Evolutionary conservation across 2,113 vertebrate species (phyloP).

Genomic region (Gulo gulo): DNA sequence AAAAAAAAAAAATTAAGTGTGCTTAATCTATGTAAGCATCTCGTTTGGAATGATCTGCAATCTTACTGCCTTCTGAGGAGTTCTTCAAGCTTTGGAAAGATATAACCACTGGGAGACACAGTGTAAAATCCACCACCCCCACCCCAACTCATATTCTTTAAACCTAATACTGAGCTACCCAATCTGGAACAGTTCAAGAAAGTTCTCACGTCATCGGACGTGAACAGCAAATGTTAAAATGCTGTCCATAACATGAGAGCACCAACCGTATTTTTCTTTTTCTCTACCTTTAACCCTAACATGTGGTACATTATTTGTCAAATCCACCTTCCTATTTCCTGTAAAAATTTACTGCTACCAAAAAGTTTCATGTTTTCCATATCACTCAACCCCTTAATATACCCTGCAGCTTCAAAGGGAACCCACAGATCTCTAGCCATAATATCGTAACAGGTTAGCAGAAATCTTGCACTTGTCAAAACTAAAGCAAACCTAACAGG

Average conservation of each 20-base stretch:
- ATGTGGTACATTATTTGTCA: not conserved
- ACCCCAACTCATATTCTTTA: not conserved
- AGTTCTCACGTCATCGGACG: not conserved
- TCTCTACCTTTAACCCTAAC: not conserved
- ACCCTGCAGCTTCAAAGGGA: not conserved
- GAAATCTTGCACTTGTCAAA: not conserved
- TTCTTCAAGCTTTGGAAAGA: constrained; percentile 22
- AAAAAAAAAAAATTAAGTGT: not conserved
- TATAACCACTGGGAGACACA: not conserved
- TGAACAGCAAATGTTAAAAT: not conserved
- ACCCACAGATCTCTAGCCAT: not conserved
- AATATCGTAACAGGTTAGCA: not conserved
- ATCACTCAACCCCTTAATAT: not conserved
- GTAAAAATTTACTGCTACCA: not conserved
- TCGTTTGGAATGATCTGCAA: not conserved
- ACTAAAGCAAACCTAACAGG: not conserved
- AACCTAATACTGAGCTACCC: not conserved
- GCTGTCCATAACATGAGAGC: not conserved
- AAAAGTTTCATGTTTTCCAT: not conserved
- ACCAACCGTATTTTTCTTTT: not conserved
- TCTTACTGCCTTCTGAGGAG: not conserved
- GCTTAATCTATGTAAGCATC: not conserved
- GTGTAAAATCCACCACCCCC: not conserved
- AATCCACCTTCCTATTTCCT: not conserved
- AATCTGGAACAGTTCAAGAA: not conserved